Evolutionary conservation across 2,888 invertebrate genomes (phyloP).

Genomic region (Ectemnius continuus): DNA sequence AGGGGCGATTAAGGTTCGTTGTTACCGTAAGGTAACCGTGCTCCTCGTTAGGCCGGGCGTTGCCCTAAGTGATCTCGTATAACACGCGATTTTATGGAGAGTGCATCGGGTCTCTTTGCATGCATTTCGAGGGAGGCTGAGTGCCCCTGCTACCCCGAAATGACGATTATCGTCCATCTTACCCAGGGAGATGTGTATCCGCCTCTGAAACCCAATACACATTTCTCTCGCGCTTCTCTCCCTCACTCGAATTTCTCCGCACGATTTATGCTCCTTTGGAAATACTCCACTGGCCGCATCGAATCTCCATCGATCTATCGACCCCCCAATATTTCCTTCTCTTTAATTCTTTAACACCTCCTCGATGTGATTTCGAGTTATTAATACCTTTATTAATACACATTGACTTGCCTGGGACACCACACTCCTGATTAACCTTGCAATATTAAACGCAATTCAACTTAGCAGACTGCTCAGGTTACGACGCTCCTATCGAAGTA

Average conservation of each 20-base stretch:
- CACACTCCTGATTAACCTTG: constrained; percentile 66
- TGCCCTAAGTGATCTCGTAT: constrained; percentile 76
- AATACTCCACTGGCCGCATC: constrained; percentile 22
- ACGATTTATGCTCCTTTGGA: constrained; percentile 39
- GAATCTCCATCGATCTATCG: constrained; percentile 34
- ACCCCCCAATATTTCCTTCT: too few relatives aligned
- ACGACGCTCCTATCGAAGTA: constrained; percentile 47
- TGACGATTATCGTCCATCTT: constrained; percentile 71
- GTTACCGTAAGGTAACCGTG: constrained; percentile 47
- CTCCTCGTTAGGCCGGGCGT: constrained; percentile 71
- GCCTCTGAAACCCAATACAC: constrained; percentile 46
- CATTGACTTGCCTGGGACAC: constrained; percentile 51
- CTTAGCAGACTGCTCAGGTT: constrained; percentile 61
- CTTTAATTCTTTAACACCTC: not conserved
- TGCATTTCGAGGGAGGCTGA: constrained; percentile 68
- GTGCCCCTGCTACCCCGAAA: constrained; percentile 60
- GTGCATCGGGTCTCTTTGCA: constrained; percentile 74
- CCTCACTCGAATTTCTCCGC: constrained; percentile 45
- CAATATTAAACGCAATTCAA: constrained; percentile 76
- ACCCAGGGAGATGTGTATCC: constrained; percentile 45
- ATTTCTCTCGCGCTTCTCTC: constrained; percentile 42
- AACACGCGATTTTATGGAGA: constrained; percentile 77
- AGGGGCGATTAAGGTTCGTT: constrained; percentile 50
- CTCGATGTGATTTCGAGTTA: constrained; percentile 13
- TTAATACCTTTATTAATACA: constrained; percentile 58